Percentiles rank a stretch among this genome's conserved stretches.
These are phyloP conservation scores for Eupelmus urozonus DNA, from an alignment of 2,888 invertebrate species.

Conservation along the genomic window DNA sequence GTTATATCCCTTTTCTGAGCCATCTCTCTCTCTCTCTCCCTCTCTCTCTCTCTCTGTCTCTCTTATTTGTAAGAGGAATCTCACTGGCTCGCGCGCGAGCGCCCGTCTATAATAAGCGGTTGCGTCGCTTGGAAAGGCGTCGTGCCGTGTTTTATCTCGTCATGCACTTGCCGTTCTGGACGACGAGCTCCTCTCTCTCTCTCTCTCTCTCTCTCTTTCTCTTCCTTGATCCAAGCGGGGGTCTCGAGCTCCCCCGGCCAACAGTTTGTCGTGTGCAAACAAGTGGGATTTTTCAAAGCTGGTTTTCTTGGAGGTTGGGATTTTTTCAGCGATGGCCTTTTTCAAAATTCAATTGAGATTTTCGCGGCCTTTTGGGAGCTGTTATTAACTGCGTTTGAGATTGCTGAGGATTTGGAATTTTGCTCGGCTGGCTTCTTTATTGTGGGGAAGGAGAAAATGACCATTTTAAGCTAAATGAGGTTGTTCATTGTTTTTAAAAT, in stretches of 20 bases:
- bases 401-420: too few species aligned
- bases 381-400: too few species aligned
- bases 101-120: slow-evolving; percentile 65
- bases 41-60: slow-evolving; percentile 25
- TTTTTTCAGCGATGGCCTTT: too few species aligned
- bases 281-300: slow-evolving; percentile 42
- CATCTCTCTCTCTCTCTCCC: background rate
- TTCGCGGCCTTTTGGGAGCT: too few species aligned
- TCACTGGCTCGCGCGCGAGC: slow-evolving; percentile 41
- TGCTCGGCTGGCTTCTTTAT: too few species aligned
- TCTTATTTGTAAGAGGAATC: slow-evolving; percentile 56
- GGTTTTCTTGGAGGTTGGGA: too few species aligned
- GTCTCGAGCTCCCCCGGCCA: too few species aligned
- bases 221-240: background rate
- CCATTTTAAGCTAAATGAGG: too few species aligned
- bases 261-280: slow-evolving; percentile 27
- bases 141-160: slow-evolving; percentile 63
- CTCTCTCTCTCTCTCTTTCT: slow-evolving; percentile 8
- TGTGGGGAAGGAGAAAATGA: too few species aligned
- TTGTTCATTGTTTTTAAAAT: too few species aligned
- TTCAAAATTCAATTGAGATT: too few species aligned
- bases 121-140: slow-evolving; percentile 61
- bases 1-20: background rate
- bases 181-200: background rate
- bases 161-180: slow-evolving; percentile 38